Evolutionary conservation across 2,113 vertebrate genomes (phyloP).

Genomic region (Menidia beryllina): DNA sequence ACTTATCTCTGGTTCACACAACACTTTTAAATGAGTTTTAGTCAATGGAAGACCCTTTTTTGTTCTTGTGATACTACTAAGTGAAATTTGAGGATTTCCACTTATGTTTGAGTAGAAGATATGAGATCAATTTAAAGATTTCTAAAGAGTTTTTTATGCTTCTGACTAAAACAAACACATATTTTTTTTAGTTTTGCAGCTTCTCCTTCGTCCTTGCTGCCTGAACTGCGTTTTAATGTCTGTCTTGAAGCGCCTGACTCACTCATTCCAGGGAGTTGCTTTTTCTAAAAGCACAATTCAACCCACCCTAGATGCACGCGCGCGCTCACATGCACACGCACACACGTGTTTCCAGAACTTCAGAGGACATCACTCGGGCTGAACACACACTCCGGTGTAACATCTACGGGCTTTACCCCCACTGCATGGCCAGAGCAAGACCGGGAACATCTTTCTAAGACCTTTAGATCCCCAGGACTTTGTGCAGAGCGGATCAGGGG

Average conservation of each 20-base stretch:
- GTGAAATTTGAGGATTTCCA: not conserved
- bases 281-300: conserved; percentile 50
- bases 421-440: not conserved
- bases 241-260: conserved; percentile 49
- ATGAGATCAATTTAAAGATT: not conserved
- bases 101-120: not conserved
- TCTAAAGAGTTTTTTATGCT: not conserved
- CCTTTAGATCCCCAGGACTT: not conserved
- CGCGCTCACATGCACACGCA: not conserved
- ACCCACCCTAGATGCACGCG: conserved; percentile 38
- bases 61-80: no score
- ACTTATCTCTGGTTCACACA: not conserved
- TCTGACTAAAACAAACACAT: not conserved
- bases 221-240: not conserved
- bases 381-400: not conserved
- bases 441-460: not conserved
- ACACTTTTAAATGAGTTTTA: not conserved
- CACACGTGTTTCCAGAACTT: conserved; percentile 4
- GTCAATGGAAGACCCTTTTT: not conserved
- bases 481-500: conserved; percentile 30
- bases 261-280: conserved; percentile 62
- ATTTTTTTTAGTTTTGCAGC: not conserved
- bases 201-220: not conserved
- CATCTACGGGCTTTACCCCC: not conserved
- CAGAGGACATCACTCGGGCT: conserved; percentile 1